Evolutionary conservation across 2,797 vertebrate genomes (phyloP), one percentile per base, ranked within the genome.

Genomic region (Squalus acanthias): DNA sequence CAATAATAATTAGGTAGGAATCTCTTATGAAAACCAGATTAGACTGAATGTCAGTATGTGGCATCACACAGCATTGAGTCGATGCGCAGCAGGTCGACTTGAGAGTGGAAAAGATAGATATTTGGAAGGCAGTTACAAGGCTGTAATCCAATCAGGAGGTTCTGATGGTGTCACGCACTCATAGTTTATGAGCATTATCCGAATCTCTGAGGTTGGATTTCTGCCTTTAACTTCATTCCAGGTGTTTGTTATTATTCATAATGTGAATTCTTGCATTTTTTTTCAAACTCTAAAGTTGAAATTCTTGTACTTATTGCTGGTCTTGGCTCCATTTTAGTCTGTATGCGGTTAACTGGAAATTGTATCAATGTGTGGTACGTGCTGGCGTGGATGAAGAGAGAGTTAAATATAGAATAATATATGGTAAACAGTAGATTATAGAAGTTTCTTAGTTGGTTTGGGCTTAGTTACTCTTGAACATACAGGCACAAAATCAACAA

Each of bases 301-400:
- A 93, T 93, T 67, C 63, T 39, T 67, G 1, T 69, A 12, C 39
- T 3, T 46, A 24, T 39, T 93, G 33, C n/a, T 93, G 63, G 65
- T 67, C 65, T 53, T 69, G 91, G 91, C 91, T 67, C 2, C 20
- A 8, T n/a, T 69, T 67, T 63, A 57, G 63, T 93, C 65, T 69
- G 65, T 69, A 39, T 93, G 17, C 69, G n/a, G 63, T 93, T 93
- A 67, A 93, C n/a, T 93, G 91, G 63, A 93, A 93, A 69, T 69
- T 93, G 63, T 69, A 93, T 93, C 91, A 93, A 93, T 69, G n/a
- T 93, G 63, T 69, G 91, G n/a, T 67, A 69, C 3, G 39, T 20
- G 24, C 65, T 93, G 63, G 33, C 15, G n/a, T 67, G n/a, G 65
- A 69, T 93, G 65, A 93, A 93, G 39, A 46, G 63, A 69, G 63